phyloP scores from a whole-genome alignment of 2,797 vertebrate species.

The Rhinogobio ventralis region DNA sequence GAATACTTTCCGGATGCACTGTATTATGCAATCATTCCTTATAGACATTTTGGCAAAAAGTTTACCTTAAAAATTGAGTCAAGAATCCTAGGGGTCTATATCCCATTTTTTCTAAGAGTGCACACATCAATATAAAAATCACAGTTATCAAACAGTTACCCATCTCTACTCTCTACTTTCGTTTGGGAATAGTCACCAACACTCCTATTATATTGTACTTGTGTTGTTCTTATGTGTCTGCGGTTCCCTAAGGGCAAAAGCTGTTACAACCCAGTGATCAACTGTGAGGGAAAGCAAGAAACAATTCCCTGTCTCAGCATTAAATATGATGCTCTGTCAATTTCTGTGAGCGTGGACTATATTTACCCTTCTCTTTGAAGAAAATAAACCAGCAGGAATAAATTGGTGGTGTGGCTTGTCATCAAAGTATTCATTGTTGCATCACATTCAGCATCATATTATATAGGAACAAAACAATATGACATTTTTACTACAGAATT shows the following conservation, averaged over 20 bases:
- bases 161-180: not conserved
- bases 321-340: constrained; percentile 36
- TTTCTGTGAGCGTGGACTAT: not conserved
- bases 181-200: not conserved
- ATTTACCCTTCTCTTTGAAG: constrained; percentile 6
- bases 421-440: constrained; percentile 8
- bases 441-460: not conserved
- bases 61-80: not conserved
- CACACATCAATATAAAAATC: not conserved
- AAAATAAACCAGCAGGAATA: not conserved
- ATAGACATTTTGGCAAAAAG: not conserved
- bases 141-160: not conserved
- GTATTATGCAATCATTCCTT: not conserved
- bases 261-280: constrained; percentile 31
- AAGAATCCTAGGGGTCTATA: not conserved
- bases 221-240: constrained; percentile 12
- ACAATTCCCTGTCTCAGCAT: constrained; percentile 25
- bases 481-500: not conserved
- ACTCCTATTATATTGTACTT: constrained; percentile 25
- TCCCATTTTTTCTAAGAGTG: not conserved
- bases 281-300: constrained; percentile 1
- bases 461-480: not conserved
- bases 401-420: not conserved
- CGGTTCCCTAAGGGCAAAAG: constrained; percentile 14
- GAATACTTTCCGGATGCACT: no score